Base-by-base conservation (phyloP, 2,113 vertebrate genomes). In the Embiotoca jacksoni region DNA sequence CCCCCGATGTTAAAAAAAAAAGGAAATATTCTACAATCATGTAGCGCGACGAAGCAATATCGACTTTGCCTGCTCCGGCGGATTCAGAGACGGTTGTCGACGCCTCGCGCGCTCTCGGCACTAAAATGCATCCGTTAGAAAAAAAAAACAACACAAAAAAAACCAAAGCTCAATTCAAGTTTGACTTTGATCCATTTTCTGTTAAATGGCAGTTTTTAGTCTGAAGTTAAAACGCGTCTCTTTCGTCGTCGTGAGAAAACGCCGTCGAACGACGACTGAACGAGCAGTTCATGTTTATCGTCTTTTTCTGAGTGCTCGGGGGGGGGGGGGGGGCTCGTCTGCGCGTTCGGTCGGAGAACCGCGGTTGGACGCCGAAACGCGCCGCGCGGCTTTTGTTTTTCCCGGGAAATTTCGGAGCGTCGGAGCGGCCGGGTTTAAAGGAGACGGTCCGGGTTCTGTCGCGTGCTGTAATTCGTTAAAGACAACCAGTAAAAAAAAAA, bases 81-180 rank as follows among this genome's bases (percentile, higher is more conserved):
- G 70, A 71, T 55, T 50, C 10, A 37, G 37, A 64, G 52, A 70
- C 77, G 62, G 50, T 55, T 53, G 35, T 56, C 15, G 36, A 75
- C 54, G 1, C 8, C 53, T 82, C 78, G 71, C 75, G 84, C 52
- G 3, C 46, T 76, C 39, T 83, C 78, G 67, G 84, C 78, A 87
- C 79, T 53, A 50, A 67, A 52, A 73, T 59, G 41, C 41, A 67
- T 52, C 67, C 8, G 54, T 55, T 72, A 70, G 69, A 76, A 62
- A 63, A 30, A 66, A 72, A 23, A 23, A 23, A 23, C 1, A 23
- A 23, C 23, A 23, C 1, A 23, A 23, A 23, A 23, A 23, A 23
- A 23, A 23, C 23, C 23, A 23, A 23, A 69, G 49, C 9, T 61
- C 2, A 11, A 11, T 71, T n/a, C 61, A 71, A 62, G 23, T 23